Evolutionary conservation across 1,140 invertebrate genomes (phyloP), one percentile per base, ranked within the genome.

Genomic region (Trachymyrmex cornetzi): DNA sequence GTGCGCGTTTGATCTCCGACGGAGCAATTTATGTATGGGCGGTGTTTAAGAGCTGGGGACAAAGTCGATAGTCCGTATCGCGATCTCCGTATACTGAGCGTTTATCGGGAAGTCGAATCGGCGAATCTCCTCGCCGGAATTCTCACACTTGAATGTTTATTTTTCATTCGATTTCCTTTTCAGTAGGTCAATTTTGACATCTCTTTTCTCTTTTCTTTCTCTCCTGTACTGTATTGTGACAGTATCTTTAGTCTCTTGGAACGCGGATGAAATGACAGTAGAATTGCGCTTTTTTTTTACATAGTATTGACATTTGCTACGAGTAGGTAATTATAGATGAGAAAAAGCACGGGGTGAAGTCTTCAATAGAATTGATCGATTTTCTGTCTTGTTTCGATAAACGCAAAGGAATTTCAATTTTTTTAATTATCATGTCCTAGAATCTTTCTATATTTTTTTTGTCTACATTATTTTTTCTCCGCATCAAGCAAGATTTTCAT

Each of bases 231-330:
- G 67, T 90, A 61, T 75, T 87, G 77, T 90, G 79, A 77, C 50
- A 86, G 86, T 64, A 66, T 87, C 71, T 61, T 87, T 67, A 87
- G 67, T 84, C n/a, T 89, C 14, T 87, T 69, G 89, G 89, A 77
- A 80, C 64, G 66, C 87, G 86, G 86, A 88, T 88, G 59, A 91
- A 61, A 91, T 59, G 64, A 86, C 77, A 85, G 84, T 92, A 91
- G 90, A 85, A 87, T 50, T 92, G 86, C 74, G 71, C 80, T 89
- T 77, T 71, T 44, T 44, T 44, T 44, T 79, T 82, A 64, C 53
- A 30, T 72, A 66, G 71, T 66, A 59, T 57, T 86, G 63, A 69
- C 71, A 24, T 77, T 86, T 86, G 85, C 64, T 89, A 88, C 86
- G 75, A 89, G 91, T 89, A 90, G 86, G 90, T 87, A 89, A 82